Conservation (phyloP, 2,797 vertebrate genomes). For the Florisuga fusca region DNA sequence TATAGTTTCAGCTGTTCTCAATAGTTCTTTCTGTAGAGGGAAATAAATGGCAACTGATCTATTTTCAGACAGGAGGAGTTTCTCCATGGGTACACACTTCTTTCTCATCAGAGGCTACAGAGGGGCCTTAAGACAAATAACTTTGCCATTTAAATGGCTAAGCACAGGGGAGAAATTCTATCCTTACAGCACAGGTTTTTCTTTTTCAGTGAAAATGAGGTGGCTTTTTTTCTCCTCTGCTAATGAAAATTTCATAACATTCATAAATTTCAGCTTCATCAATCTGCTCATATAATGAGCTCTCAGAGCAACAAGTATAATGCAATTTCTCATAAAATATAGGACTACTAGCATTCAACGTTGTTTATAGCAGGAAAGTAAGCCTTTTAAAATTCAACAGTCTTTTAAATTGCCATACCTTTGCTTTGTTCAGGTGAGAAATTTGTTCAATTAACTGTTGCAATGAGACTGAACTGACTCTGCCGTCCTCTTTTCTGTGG, state of each 20-base stretch:
- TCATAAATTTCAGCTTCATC: background rate
- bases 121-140: background rate
- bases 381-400: background rate
- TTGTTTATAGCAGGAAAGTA: background rate
- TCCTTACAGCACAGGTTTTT: accelerated
- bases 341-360: background rate
- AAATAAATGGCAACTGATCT: background rate
- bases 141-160: background rate
- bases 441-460: constrained; percentile 89
- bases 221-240: background rate
- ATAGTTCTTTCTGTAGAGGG: background rate
- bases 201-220: background rate
- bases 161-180: background rate
- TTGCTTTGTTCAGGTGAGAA: constrained; percentile 86
- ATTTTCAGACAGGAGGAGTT: background rate
- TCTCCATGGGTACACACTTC: background rate
- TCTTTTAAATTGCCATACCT: constrained; percentile 77
- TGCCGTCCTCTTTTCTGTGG: constrained; percentile 81
- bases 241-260: background rate
- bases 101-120: background rate
- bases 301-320: background rate
- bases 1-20: background rate
- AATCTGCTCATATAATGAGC: background rate
- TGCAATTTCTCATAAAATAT: background rate
- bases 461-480: constrained; percentile 74